Conservation (phyloP, 2,113 vertebrate genomes). For the Lagopus muta region DNA sequence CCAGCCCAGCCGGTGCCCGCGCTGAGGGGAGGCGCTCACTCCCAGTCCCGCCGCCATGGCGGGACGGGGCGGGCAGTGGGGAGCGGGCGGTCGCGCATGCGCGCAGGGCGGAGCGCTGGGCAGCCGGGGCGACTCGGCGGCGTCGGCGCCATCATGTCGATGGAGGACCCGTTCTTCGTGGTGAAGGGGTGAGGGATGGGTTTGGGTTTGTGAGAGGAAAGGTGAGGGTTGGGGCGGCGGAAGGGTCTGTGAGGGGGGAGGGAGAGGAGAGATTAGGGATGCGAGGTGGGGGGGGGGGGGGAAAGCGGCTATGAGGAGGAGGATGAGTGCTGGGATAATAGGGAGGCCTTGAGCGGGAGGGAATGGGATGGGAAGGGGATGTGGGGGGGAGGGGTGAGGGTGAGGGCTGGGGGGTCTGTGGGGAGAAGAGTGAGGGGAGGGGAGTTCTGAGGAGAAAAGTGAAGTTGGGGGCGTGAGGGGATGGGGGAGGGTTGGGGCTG, state of each 20-base stretch:
- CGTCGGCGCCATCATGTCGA: constrained; percentile 84
- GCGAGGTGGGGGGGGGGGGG: neutral
- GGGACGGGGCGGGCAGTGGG: neutral
- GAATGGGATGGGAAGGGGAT: too few relatives aligned
- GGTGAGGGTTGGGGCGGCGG: neutral
- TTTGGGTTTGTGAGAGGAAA: neutral
- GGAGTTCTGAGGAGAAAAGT: too few relatives aligned
- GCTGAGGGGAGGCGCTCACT: neutral
- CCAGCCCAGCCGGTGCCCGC: too few relatives aligned
- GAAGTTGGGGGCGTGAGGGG: neutral
- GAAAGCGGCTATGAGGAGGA: neutral
- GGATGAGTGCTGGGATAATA: neutral
- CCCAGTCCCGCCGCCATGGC: neutral
- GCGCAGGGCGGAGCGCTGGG: neutral
- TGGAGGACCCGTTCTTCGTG: constrained; percentile 99
- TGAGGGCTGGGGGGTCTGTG: neutral
- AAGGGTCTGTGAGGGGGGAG: neutral
- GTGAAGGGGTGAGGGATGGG: constrained; percentile 93
- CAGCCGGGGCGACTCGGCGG: constrained; percentile 48
- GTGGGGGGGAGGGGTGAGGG: too few relatives aligned
- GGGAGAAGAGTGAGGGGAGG: neutral
- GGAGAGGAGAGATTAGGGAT: neutral
- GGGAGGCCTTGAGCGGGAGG: too few relatives aligned
- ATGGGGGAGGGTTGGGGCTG: too few relatives aligned
- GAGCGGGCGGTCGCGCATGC: neutral